Evolutionary conservation across 2,888 invertebrate species (phyloP).

Genomic region (Drosophila kambysellisi): DNA sequence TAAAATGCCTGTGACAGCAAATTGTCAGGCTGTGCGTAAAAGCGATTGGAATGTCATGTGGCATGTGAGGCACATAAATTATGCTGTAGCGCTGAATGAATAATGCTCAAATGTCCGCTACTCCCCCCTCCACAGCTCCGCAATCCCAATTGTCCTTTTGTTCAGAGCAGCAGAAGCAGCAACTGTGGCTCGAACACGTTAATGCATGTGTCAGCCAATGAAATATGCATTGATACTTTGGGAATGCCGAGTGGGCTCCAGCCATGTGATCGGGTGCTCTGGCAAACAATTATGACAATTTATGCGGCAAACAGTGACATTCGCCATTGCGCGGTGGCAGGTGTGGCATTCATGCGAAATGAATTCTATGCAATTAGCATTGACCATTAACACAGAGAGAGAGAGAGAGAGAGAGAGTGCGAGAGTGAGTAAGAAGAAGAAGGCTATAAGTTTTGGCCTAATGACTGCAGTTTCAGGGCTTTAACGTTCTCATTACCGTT

Average conservation of each 20-base stretch:
- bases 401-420: not conserved
- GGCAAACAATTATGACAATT: conserved; percentile 72
- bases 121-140: not conserved
- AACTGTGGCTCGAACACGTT: conserved; percentile 66
- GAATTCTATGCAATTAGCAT: conserved; percentile 76
- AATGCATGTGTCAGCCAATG: conserved; percentile 79
- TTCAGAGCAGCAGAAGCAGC: conserved; percentile 12
- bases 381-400: conserved; percentile 64
- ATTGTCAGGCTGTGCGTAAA: conserved; percentile 61
- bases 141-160: not conserved
- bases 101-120: conserved; percentile 49
- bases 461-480: conserved; percentile 63
- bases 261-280: conserved; percentile 14
- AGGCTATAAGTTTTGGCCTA: conserved; percentile 57
- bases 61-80: conserved; percentile 73
- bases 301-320: conserved; percentile 53
- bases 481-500: conserved; percentile 63
- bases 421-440: not conserved
- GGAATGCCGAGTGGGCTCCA: conserved; percentile 26
- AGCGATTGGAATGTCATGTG: conserved; percentile 56
- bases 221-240: conserved; percentile 74
- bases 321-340: conserved; percentile 4
- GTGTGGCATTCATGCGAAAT: conserved; percentile 50
- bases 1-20: conserved; percentile 62
- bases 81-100: conserved; percentile 68